phyloP scores from a whole-genome alignment of 2,797 vertebrate genomes.

The Pipistrellus kuhlii region DNA sequence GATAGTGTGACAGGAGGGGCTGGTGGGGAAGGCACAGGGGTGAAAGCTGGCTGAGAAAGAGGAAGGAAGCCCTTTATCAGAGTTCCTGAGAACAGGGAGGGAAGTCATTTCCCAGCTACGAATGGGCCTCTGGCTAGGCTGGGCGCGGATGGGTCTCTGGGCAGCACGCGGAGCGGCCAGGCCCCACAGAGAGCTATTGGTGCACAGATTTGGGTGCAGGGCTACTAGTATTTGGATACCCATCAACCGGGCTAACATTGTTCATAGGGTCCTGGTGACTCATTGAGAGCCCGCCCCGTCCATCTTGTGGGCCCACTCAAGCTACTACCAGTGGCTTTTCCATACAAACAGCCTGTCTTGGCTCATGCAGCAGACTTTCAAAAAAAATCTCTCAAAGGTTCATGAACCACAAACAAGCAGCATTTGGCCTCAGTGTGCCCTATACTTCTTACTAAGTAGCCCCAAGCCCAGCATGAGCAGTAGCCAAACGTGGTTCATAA shows the following conservation, averaged over 20 bases:
- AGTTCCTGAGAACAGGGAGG: too few relatives aligned
- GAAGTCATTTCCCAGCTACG: too few relatives aligned
- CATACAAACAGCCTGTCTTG: not conserved
- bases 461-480: not conserved
- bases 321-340: not conserved
- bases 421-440: not conserved
- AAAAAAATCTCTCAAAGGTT: not conserved
- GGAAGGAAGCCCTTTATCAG: too few relatives aligned
- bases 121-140: too few relatives aligned
- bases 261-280: not conserved
- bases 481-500: not conserved
- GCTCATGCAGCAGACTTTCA: not conserved
- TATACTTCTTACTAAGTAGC: not conserved
- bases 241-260: not conserved
- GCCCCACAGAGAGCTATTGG: too few relatives aligned
- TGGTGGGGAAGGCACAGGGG: too few relatives aligned
- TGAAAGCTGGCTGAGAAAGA: too few relatives aligned
- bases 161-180: too few relatives aligned
- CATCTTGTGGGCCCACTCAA: not conserved
- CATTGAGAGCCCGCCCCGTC: not conserved
- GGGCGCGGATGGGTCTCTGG: too few relatives aligned
- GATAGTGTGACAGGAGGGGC: too few relatives aligned
- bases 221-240: not conserved
- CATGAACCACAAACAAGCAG: not conserved
- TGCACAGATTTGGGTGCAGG: too few relatives aligned